Evolutionary conservation across 1,140 invertebrate species (phyloP).

Genomic region (Panagrolaimus sp.): DNA sequence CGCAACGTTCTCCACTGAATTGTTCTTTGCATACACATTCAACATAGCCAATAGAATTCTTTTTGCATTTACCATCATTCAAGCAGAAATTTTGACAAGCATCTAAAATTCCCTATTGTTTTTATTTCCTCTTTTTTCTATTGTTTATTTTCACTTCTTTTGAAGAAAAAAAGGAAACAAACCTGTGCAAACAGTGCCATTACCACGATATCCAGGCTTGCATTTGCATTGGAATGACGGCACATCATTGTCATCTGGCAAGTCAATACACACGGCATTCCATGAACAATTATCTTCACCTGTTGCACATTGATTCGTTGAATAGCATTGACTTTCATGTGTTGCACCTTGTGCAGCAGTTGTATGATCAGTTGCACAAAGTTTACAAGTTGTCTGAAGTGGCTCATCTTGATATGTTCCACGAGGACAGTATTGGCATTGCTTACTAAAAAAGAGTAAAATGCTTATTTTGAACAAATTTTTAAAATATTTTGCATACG

Average conservation of each 20-base stretch:
- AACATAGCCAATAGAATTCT: constrained; percentile 65
- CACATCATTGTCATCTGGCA: constrained; percentile 74
- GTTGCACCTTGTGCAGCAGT: constrained; percentile 70
- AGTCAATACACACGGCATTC: constrained; percentile 78
- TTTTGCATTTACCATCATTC: constrained; percentile 83
- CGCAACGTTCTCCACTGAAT: constrained; percentile 56
- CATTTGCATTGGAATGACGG: constrained; percentile 83
- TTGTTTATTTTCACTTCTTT: not conserved
- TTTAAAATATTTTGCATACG: constrained; percentile 45
- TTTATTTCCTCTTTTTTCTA: constrained; percentile 14
- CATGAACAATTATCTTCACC: constrained; percentile 60
- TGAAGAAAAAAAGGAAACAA: constrained; percentile 71
- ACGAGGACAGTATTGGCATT: constrained; percentile 80
- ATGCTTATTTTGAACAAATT: not conserved
- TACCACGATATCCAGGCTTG: constrained; percentile 83
- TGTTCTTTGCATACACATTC: constrained; percentile 58
- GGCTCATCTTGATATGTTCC: constrained; percentile 85
- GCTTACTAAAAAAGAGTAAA: constrained; percentile 64
- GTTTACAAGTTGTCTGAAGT: constrained; percentile 78
- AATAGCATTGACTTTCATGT: constrained; percentile 56
- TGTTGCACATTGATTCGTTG: constrained; percentile 59
- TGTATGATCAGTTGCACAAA: constrained; percentile 84
- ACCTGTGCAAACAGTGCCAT: constrained; percentile 64
- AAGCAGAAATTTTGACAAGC: constrained; percentile 80
- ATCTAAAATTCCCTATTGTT: constrained; percentile 63